These are phyloP conservation scores for Arremon aurantiirostris DNA, from an alignment of 2,797 vertebrate genomes.

Conservation along the genomic window DNA sequence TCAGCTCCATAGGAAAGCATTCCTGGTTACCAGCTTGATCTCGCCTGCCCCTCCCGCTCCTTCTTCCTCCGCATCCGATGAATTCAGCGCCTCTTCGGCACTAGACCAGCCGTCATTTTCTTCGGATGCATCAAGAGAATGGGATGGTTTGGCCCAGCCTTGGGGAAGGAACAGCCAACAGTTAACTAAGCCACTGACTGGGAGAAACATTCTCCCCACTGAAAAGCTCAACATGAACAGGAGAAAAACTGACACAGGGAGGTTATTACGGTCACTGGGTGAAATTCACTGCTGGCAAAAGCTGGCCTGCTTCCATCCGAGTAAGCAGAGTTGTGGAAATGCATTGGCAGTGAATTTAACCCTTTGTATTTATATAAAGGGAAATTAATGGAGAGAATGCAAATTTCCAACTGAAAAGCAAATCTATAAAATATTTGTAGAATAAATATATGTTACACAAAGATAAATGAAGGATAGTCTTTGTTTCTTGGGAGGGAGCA, in stretches of 20 bases:
- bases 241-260: neutral
- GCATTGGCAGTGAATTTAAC: neutral
- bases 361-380: neutral
- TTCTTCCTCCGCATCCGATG: slow-evolving; percentile 93
- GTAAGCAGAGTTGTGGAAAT: neutral
- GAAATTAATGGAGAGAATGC: neutral
- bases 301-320: neutral
- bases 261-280: neutral
- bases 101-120: slow-evolving; percentile 95
- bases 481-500: neutral
- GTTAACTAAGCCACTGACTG: neutral
- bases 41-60: slow-evolving; percentile 48
- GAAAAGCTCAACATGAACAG: neutral
- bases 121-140: slow-evolving; percentile 88
- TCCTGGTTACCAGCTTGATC: slow-evolving; percentile 86
- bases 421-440: neutral
- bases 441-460: neutral
- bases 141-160: slow-evolving; percentile 91
- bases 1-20: neutral
- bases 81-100: slow-evolving; percentile 90
- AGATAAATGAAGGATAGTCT: rapidly evolving
- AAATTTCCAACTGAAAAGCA: neutral
- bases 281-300: neutral
- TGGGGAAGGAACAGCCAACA: neutral
- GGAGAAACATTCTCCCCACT: neutral